Evolutionary conservation across 2,113 vertebrate species (phyloP).

Genomic region (Promerops cafer): DNA sequence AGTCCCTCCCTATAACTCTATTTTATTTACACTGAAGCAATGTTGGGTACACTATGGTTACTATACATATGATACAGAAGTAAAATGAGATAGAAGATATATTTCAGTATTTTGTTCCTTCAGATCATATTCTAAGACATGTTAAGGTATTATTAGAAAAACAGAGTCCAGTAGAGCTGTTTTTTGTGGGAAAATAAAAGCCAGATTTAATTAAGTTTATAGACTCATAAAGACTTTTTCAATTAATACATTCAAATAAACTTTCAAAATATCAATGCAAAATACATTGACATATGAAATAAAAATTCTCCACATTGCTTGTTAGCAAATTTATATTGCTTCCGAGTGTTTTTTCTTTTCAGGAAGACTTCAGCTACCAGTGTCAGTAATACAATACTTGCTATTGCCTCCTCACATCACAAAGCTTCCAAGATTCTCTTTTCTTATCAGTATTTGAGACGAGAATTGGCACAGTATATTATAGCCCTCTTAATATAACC

Average conservation of each 20-base stretch:
- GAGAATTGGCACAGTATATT: background rate
- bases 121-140: background rate
- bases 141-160: background rate
- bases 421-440: background rate
- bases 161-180: constrained; percentile 26
- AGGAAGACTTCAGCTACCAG: background rate
- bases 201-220: constrained; percentile 50
- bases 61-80: constrained; percentile 64
- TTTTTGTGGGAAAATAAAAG: constrained; percentile 58
- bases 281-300: constrained; percentile 27
- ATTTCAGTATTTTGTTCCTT: constrained; percentile 5
- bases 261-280: constrained; percentile 50
- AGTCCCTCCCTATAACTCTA: background rate
- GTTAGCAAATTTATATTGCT: background rate
- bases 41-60: background rate
- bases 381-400: background rate
- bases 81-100: background rate
- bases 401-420: background rate
- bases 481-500: background rate
- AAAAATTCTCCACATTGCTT: background rate
- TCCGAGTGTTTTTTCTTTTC: background rate
- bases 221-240: constrained; percentile 30
- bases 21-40: constrained; percentile 48
- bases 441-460: background rate
- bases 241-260: constrained; percentile 36